Base-by-base conservation (phyloP, 2,113 vertebrate species). In the Poeciliopsis turrubarensis region DNA sequence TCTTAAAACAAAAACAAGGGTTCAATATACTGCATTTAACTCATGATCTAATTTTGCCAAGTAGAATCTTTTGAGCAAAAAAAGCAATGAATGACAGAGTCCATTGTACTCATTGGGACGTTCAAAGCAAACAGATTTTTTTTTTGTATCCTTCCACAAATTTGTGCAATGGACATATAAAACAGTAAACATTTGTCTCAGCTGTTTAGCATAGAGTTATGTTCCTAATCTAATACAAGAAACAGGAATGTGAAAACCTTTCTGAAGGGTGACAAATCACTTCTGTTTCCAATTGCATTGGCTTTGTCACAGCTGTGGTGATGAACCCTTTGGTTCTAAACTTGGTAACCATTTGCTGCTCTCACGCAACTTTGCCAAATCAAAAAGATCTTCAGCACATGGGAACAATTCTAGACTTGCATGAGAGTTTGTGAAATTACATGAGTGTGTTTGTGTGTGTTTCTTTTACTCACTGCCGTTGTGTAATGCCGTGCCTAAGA, bases 321-420 rank as follows among this genome's bases (percentile, higher is more conserved):
- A 74, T 39, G 75, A 77, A 44, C 64, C 85, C 77, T 78, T 79
- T 65, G 86, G 69, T 67, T 61, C 83, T 63, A 44, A 72, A 70
- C 41, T 69, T 74, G 30, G 64, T 60, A 66, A 72, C 81, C 30
- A 29, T 78, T 66, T 73, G 63, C 57, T 88, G 78, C 66, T 86
- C 79, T 90, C 83, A 82, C 79, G 61, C 86, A 91, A 51, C 13
- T 76, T 41, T 74, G 72, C 73, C 54, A 70, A 75, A 83, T 80
- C 77, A 68, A 32, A 70, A 60, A 79, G 65, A 78, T 85, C 83
- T 51, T 72, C 70, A 73, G 73, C 85, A 90, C 66, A 87, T 89
- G 87, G 83, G 73, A 88, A 66, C 80, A 67, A 79, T 87, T 76
- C 3, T 62, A 54, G 27, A 60, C 64, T 87, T 74, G 73, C 69